Percentiles rank a stretch among this genome's conserved stretches.
Conservation (phyloP, 2,797 vertebrate species). For the Chiloscyllium punctatum region DNA sequence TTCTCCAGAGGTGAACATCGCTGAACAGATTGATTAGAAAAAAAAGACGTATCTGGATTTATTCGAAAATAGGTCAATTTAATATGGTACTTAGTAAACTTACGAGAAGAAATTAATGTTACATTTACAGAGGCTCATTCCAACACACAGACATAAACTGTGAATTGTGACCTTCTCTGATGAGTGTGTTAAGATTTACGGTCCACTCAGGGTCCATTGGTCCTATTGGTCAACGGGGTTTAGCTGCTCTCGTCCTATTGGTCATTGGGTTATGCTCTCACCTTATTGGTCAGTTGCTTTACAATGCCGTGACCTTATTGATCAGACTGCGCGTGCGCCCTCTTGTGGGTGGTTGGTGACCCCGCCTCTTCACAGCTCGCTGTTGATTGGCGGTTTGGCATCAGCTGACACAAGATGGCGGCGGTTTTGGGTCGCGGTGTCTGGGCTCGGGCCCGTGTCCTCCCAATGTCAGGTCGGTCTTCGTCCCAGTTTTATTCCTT, state of each 20-base stretch:
- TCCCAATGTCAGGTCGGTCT: slow-evolving; percentile 29
- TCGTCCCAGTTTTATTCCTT: background rate
- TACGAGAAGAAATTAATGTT: background rate
- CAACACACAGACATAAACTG: background rate
- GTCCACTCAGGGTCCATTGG: background rate
- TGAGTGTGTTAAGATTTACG: background rate
- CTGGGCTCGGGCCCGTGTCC: background rate
- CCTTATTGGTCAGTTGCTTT: background rate
- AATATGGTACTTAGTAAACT: too few relatives aligned
- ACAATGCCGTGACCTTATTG: too few relatives aligned
- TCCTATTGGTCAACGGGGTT: too few relatives aligned
- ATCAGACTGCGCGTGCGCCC: too few relatives aligned
- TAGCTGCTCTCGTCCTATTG: background rate
- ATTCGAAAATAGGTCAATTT: too few relatives aligned
- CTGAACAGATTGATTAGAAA: too few relatives aligned
- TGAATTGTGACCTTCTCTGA: background rate
- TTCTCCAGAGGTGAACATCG: too few relatives aligned
- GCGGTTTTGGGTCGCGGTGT: background rate
- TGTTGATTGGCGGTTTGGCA: background rate
- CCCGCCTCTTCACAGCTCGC: background rate
- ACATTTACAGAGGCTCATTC: background rate
- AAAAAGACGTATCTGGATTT: too few relatives aligned
- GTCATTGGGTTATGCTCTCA: background rate
- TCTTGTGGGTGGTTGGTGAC: background rate
- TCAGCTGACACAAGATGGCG: slow-evolving; percentile 18